Conservation (phyloP, 2,888 invertebrate species). For the Drosophila algonquin region DNA sequence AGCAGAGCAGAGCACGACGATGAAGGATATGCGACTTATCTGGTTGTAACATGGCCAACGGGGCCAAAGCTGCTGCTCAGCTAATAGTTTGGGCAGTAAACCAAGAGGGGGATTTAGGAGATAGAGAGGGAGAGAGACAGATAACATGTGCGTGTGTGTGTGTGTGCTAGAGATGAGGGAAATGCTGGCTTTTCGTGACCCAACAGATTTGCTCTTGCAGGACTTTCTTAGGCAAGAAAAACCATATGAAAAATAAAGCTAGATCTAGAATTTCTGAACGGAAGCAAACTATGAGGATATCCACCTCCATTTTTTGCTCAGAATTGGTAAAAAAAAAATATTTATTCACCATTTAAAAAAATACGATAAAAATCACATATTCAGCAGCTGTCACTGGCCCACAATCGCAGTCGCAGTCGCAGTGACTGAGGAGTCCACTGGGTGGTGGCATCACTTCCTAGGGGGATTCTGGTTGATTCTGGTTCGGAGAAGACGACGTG, state of each 20-base stretch:
- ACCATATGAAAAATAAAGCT: background rate
- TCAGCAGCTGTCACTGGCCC: background rate
- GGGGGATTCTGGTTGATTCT: constrained; percentile 9
- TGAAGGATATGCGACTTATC: constrained; percentile 66
- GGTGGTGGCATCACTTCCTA: constrained; percentile 8
- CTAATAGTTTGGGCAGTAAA: constrained; percentile 46
- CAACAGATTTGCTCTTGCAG: background rate
- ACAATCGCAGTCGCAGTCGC: background rate
- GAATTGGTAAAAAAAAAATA: background rate
- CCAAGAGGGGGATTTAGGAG: constrained; percentile 11
- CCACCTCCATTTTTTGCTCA: no score
- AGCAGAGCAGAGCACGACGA: constrained; percentile 17
- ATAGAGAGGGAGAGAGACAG: constrained; percentile 40
- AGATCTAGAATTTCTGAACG: background rate
- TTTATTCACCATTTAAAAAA: background rate
- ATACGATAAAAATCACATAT: background rate
- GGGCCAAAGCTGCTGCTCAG: constrained; percentile 46
- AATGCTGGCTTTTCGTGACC: constrained; percentile 14
- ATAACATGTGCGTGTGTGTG: constrained; percentile 38
- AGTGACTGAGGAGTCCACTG: constrained; percentile 26
- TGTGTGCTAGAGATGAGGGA: constrained; percentile 16
- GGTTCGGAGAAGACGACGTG: constrained; percentile 41
- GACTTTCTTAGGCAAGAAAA: background rate
- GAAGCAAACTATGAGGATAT: background rate
- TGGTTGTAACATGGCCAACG: constrained; percentile 63